phyloP scores from a whole-genome alignment of 2,888 invertebrate species.

The Amblyjoppa proteus region DNA sequence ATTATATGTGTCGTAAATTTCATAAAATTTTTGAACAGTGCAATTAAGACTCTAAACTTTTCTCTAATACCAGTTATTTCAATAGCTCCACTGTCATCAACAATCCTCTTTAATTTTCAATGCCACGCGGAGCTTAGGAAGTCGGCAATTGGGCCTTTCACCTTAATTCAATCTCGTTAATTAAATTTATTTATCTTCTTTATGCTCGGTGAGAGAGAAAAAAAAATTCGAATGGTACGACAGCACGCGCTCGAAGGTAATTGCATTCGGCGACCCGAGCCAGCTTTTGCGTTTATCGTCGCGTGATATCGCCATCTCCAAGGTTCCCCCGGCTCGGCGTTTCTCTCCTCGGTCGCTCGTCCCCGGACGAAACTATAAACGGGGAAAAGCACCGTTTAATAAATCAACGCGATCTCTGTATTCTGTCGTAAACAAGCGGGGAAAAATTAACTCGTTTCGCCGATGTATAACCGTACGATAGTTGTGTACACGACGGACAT shows the following conservation, averaged over 20 bases:
- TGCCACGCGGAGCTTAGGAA: too few species aligned
- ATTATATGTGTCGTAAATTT: too few species aligned
- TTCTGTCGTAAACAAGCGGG: constrained; percentile 32
- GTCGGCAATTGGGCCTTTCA: too few species aligned
- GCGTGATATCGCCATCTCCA: constrained; percentile 17
- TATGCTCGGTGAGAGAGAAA: neutral
- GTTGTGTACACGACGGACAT: neutral
- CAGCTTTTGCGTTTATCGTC: constrained; percentile 38
- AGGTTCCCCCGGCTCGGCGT: neutral
- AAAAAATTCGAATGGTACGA: neutral
- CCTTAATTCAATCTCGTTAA: neutral
- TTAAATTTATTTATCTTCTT: neutral
- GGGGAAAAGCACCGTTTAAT: constrained; percentile 16
- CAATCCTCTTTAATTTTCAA: too few species aligned
- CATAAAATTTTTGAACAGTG: too few species aligned
- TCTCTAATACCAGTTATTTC: too few species aligned
- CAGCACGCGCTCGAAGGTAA: constrained; percentile 13
- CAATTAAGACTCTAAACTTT: too few species aligned
- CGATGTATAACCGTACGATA: neutral
- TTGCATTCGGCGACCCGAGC: constrained; percentile 2
- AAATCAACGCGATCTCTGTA: constrained; percentile 31
- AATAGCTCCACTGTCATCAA: too few species aligned
- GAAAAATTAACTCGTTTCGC: constrained; percentile 28
- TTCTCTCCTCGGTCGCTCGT: neutral
- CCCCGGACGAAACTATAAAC: constrained; percentile 32